A percentile compares a stretch with the other conserved stretches of the same genome.
Evolutionary conservation across 2,113 vertebrate species (phyloP).

Genomic region (Psittacara wagleri): DNA sequence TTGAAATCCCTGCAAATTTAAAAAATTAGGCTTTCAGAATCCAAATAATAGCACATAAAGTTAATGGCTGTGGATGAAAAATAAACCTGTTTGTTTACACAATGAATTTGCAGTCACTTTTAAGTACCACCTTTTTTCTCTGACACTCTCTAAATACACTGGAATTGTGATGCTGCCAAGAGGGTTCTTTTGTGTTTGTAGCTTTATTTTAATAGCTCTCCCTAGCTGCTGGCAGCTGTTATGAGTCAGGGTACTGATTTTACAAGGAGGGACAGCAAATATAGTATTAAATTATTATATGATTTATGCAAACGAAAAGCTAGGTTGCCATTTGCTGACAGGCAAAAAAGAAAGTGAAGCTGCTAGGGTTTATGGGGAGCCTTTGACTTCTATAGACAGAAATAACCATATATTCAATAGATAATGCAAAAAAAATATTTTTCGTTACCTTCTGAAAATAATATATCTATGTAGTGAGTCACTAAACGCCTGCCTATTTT

Average conservation of each 20-base stretch:
- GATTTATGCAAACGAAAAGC: constrained; percentile 43
- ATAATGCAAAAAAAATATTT: neutral
- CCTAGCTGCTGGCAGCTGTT: constrained; percentile 44
- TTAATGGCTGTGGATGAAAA: neutral
- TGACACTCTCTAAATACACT: neutral
- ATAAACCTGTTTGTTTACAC: neutral
- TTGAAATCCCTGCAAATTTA: neutral
- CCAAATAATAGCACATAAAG: neutral
- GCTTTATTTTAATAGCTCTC: neutral
- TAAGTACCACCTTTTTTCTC: neutral
- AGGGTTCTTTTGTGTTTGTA: neutral
- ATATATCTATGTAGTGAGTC: neutral
- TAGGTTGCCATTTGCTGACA: constrained; percentile 32
- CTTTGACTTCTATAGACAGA: constrained; percentile 29
- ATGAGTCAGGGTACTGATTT: constrained; percentile 38
- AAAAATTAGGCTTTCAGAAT: neutral
- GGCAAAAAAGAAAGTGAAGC: constrained; percentile 35
- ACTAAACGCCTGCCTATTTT: neutral
- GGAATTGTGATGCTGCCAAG: neutral
- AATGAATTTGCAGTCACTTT: neutral
- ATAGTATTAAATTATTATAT: constrained; percentile 38
- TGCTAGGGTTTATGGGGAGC: constrained; percentile 9
- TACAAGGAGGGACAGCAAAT: neutral
- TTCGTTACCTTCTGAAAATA: neutral
- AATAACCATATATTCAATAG: constrained; percentile 18